A percentile compares a stretch with the other conserved stretches of the same genome.
These are phyloP conservation scores for Palythoa heliodiscus DNA, from an alignment of 92 coral and sea anemone species.

Conservation along the genomic window DNA sequence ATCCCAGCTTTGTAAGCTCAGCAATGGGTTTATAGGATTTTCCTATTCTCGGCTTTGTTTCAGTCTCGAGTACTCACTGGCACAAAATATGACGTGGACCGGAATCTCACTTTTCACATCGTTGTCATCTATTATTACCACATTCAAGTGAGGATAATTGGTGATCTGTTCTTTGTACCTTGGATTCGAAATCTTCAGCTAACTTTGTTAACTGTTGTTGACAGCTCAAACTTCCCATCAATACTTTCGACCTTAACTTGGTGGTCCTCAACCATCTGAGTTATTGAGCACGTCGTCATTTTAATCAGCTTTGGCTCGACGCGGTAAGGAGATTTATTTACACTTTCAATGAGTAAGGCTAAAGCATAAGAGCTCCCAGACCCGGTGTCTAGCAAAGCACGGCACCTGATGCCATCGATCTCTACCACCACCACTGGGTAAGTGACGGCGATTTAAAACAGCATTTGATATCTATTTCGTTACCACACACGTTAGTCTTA, in stretches of 20 bases:
- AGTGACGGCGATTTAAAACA: not conserved
- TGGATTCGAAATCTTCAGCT: too few species aligned
- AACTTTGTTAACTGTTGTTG: constrained; percentile 21
- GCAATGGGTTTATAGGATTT: too few species aligned
- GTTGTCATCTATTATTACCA: not conserved
- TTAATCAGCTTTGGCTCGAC: not conserved
- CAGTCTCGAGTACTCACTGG: not conserved
- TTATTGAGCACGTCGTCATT: not conserved
- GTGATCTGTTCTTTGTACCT: too few species aligned
- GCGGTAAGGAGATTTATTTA: too few species aligned
- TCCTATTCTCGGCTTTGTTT: too few species aligned
- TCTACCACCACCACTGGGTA: not conserved
- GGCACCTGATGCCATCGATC: not conserved
- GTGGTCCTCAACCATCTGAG: not conserved
- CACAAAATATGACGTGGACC: not conserved
- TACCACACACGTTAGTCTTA: too few species aligned
- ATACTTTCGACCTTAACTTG: not conserved
- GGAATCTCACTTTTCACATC: not conserved
- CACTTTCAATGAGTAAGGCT: too few species aligned
- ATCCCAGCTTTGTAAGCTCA: too few species aligned
- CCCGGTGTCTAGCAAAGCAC: too few species aligned
- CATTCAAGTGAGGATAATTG: not conserved
- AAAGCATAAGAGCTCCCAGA: too few species aligned
- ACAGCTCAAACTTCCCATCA: not conserved
- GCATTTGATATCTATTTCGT: too few species aligned